Base-by-base conservation (phyloP, 1,140 invertebrate genomes). In the Zaprionus tsacasi region DNA sequence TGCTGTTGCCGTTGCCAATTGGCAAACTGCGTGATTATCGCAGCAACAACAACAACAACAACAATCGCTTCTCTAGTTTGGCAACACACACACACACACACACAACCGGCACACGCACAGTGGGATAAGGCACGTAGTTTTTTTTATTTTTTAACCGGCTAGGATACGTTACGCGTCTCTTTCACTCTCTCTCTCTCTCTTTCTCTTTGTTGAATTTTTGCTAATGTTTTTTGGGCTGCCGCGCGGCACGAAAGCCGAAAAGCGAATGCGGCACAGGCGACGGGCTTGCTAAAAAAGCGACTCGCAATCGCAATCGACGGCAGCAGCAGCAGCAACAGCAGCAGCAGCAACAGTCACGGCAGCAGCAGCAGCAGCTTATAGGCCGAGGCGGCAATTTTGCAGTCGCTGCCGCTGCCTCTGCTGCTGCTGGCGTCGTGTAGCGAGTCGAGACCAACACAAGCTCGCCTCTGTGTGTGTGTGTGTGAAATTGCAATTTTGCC, bases 201-300 rank as follows among this genome's bases (percentile, higher is more conserved):
- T 45, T 45, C n/a, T 45, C 0, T 40, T 10, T 45, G 6, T 6
- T 45, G 40, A 45, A 45, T 45, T 70, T 8, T 56, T 71, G 59
- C 21, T 65, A 17, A 58, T 71, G 48, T 15, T 70, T 80, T 64
- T 85, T 21, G 21, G 67, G 79, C 67, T 70, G 67, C 89, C 89
- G 89, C 80, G 86, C 89, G 76, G 82, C 83, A 89, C 86, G 81
- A 89, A 89, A 86, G 89, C 89, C 88, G 77, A 91, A 91, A 70
- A 70, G 79, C 89, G 89, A 91, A 91, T 91, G 89, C 81, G 83
- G 83, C 82, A 87, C 81, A 67, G 70, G 82, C 79, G 76, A 74
- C 66, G 77, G 79, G 43, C 75, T 76, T 80, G 85, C 89, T 83
- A 79, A 91, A 88, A 90, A 87, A 83, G 83, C 83, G 79, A 78